These are phyloP conservation scores for Oxyura jamaicensis DNA, from an alignment of 2,113 vertebrate species.

Conservation along the genomic window DNA sequence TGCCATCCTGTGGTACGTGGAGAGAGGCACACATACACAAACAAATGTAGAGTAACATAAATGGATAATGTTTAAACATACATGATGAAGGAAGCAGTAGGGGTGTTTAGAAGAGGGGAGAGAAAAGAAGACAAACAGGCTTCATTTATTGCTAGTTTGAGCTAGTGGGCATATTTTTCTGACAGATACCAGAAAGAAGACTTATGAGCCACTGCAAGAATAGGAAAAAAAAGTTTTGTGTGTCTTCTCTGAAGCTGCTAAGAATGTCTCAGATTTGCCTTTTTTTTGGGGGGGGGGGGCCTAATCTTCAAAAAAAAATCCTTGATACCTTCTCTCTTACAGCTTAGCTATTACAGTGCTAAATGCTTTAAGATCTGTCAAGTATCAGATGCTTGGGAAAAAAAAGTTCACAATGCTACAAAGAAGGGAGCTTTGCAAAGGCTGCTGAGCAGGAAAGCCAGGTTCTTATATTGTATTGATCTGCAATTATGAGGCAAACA, in stretches of 20 bases:
- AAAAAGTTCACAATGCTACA: background rate
- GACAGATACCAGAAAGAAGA: background rate
- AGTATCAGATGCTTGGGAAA: background rate
- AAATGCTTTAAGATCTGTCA: background rate
- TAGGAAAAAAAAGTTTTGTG: background rate
- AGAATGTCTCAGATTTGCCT: background rate
- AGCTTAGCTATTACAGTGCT: background rate
- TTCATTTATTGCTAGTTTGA: background rate
- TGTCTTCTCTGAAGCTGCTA: background rate
- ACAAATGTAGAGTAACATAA: background rate
- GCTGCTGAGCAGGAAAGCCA: background rate
- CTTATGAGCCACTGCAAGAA: background rate
- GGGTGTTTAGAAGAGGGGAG: background rate
- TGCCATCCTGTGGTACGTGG: constrained; percentile 63
- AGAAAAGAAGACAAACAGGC: background rate
- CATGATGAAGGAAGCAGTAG: background rate
- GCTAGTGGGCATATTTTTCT: background rate
- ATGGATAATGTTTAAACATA: background rate
- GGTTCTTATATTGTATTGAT: background rate
- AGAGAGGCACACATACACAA: constrained; percentile 27
- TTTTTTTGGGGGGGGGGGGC: too few relatives aligned
- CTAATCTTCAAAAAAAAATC: background rate
- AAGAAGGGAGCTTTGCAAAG: background rate
- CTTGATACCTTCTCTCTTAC: background rate
- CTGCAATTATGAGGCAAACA: background rate